These are phyloP conservation scores for Sphenopsis melanotis DNA, from an alignment of 2,797 vertebrate species.

Conservation along the genomic window DNA sequence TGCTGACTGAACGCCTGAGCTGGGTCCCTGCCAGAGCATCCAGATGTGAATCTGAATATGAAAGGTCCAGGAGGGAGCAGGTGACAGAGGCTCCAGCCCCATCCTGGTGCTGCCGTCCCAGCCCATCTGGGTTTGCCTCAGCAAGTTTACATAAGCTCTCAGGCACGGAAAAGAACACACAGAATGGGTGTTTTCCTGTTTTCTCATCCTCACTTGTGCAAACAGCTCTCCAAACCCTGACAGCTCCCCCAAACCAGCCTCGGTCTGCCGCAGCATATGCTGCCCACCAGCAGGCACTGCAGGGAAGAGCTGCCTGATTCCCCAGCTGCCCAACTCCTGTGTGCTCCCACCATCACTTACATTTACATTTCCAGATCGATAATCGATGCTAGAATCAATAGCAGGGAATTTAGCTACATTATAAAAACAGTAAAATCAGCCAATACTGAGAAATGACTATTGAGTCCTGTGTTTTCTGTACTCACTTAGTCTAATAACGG, in stretches of 20 bases:
- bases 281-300: neutral
- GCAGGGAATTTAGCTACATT: conserved; percentile 67
- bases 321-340: neutral
- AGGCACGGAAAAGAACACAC: neutral
- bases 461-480: conserved; percentile 54
- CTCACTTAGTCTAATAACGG: conserved; percentile 66
- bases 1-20: neutral
- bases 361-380: conserved; percentile 64
- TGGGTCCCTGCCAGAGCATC: conserved; percentile 42
- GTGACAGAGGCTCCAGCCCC: neutral
- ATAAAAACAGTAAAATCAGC: conserved; percentile 59
- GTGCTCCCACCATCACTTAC: conserved; percentile 18
- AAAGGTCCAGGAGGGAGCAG: conserved; percentile 46
- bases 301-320: neutral
- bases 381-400: conserved; percentile 68
- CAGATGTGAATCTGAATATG: conserved; percentile 61
- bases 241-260: neutral
- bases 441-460: conserved; percentile 71
- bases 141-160: neutral
- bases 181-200: neutral
- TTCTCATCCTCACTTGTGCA: neutral
- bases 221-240: neutral
- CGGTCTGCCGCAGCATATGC: neutral
- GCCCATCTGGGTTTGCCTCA: neutral
- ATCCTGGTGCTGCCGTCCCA: neutral